phyloP scores from a whole-genome alignment of 2,888 invertebrate genomes.

The Lordiphosa fenestrarum region DNA sequence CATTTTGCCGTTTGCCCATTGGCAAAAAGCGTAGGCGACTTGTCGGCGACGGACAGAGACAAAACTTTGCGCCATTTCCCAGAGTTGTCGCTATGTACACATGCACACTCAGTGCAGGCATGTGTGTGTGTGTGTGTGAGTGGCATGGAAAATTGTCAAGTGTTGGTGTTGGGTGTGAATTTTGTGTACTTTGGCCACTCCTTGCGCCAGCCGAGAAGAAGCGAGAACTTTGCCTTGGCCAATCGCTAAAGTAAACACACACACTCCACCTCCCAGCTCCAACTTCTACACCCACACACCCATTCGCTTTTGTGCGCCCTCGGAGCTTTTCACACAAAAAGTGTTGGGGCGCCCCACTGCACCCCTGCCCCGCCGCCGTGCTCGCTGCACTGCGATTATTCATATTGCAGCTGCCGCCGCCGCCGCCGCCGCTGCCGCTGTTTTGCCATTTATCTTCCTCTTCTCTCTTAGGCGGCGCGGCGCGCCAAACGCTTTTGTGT shows the following conservation, averaged over 20 bases:
- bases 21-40: slow-evolving; percentile 35
- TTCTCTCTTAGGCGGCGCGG: slow-evolving; percentile 59
- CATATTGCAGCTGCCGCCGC: slow-evolving; percentile 32
- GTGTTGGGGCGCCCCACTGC: slow-evolving; percentile 48
- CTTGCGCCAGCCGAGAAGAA: slow-evolving; percentile 55
- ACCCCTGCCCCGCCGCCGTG: neutral
- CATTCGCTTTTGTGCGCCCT: slow-evolving; percentile 30
- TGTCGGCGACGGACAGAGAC: slow-evolving; percentile 26
- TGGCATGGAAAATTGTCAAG: slow-evolving; percentile 58
- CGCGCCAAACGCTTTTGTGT: slow-evolving; percentile 77
- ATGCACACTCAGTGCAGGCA: slow-evolving; percentile 1
- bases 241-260: slow-evolving; percentile 80
- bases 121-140: slow-evolving; percentile 20
- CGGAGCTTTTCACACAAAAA: slow-evolving; percentile 68
- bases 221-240: slow-evolving; percentile 68
- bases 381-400: slow-evolving; percentile 44
- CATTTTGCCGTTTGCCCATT: slow-evolving; percentile 45
- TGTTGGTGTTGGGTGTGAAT: slow-evolving; percentile 77
- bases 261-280: slow-evolving; percentile 5
- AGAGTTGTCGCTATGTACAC: slow-evolving; percentile 9
- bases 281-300: neutral
- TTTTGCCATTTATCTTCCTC: slow-evolving; percentile 57
- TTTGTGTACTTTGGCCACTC: slow-evolving; percentile 81
- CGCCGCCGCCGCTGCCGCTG: slow-evolving; percentile 35
- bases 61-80: slow-evolving; percentile 36